Conservation (phyloP, 1,140 invertebrate species). For the Drosophila takahashii region DNA sequence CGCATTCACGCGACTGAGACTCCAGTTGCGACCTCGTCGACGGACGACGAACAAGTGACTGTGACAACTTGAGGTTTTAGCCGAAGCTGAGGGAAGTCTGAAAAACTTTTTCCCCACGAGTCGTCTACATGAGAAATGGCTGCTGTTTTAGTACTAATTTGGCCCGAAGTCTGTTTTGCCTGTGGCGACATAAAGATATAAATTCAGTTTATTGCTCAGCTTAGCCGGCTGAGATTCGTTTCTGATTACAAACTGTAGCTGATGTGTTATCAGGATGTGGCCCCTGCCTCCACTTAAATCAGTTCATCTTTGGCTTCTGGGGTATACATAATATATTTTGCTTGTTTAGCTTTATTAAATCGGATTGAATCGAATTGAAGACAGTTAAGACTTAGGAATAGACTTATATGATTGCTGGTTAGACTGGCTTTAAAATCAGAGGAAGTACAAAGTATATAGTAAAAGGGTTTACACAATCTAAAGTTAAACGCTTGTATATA, state of each 20-base stretch:
- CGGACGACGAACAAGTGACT: slow-evolving; percentile 39
- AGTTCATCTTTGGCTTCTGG: slow-evolving; percentile 4
- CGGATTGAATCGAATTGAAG: slow-evolving; percentile 59
- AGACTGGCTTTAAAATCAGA: slow-evolving; percentile 63
- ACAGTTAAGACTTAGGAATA: slow-evolving; percentile 66
- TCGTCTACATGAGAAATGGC: slow-evolving; percentile 14
- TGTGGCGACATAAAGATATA: slow-evolving; percentile 43
- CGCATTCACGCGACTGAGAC: slow-evolving; percentile 22
- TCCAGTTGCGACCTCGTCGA: slow-evolving; percentile 35
- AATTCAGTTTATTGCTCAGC: slow-evolving; percentile 48
- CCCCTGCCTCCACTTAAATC: slow-evolving; percentile 6
- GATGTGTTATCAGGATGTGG: neutral
- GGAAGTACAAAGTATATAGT: slow-evolving; percentile 52
- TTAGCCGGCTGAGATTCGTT: slow-evolving; percentile 23
- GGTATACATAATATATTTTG: slow-evolving; percentile 46
- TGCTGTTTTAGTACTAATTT: slow-evolving; percentile 9
- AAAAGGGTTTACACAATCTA: slow-evolving; percentile 14
- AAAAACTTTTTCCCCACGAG: slow-evolving; percentile 18
- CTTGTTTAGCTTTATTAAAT: slow-evolving; percentile 63
- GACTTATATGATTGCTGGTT: slow-evolving; percentile 40
- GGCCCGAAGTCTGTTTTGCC: slow-evolving; percentile 4
- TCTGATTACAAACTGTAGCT: too few species aligned
- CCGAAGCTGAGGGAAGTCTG: slow-evolving; percentile 17
- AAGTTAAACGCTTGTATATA: slow-evolving; percentile 12
- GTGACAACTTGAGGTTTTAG: slow-evolving; percentile 21